Base-by-base conservation (phyloP, 2,113 vertebrate genomes). In the Tichodroma muraria region DNA sequence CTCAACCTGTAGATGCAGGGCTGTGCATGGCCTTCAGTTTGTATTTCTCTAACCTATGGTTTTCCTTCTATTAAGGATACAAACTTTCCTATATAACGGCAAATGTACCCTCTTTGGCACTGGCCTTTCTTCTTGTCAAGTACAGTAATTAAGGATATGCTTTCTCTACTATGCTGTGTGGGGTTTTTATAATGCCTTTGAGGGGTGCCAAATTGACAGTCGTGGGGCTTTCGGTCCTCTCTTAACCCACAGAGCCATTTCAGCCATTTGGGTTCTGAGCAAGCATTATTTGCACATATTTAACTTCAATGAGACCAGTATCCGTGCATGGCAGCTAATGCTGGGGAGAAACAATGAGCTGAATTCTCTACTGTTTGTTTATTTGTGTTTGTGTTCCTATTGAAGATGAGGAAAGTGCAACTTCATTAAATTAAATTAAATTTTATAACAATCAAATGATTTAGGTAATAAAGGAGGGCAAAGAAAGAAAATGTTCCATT, bases 391-490 rank as follows among this genome's bases (percentile, higher is more conserved):
- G 88, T 88, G 83, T 93, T 93, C 69, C 30, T 71, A 49, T 6
- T 53, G 75, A 94, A 94, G 92, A 90, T 31, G 92, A 88, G 90
- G 91, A 96, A 96, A 97, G 87, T 88, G 86, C 65, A 89, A 97
- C 85, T 95, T 96, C 82, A 91, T 97, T 97, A 94, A 95, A 95
- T 97, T 95, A 97, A 97, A 96, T 97, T 94, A 95, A 96, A 94
- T 96, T 97, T 97, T 95, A 80, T 95, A 96, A 94, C 95, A 96
- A 80, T 96, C 95, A 96, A 96, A 90, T 95, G 71, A 96, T 96
- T 97, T 96, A 90, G 93, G 92, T 95, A 96, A 97, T 96, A 97
- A 97, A 97, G 71, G 80, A 68, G 93, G 80, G 69, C 94, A 96
- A 97, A 96, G 93, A 92, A 96, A 96, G 78, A 96, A 95, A 95